Base-by-base conservation (phyloP, 2,888 invertebrate genomes). In the Parnassius smintheus region DNA sequence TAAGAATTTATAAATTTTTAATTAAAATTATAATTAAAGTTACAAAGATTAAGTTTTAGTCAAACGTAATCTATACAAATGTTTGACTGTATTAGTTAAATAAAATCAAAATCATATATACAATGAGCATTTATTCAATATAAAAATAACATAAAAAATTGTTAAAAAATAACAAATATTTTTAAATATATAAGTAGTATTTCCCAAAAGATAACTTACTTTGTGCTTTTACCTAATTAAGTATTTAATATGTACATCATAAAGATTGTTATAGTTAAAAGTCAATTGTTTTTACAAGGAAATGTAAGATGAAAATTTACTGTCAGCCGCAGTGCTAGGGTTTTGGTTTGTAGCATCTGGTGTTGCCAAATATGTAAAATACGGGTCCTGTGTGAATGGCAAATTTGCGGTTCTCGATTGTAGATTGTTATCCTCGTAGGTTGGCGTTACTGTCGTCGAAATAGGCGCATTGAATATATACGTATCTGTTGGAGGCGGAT, bases 231-330 rank as follows among this genome's bases (percentile, higher is more conserved):
- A 44, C 0, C 11, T 44, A 44, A 44, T 44, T 44, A 44, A 44
- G 11, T 44, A 44, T 44, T 44, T 44, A 11, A 44, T 44, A 57
- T 50, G 12, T 51, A 58, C 49, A 25, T 50, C 13, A 54, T 61
- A 11, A 49, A 10, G 18, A 51, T 53, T n/a, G 12, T 53, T 41
- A 22, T 42, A 8, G 50, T 35, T 56, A 9, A n/a, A 44, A 44
- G n/a, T 41, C 12, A 49, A 35, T 13, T 42, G 41, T n/a, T 42
- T 56, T 79, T 80, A 91, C 73, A 91, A 81, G 57, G 89, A 78
- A 66, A 90, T 88, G 52, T 88, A 91, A 1, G 90, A 86, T 9
- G 86, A 83, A 73, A 78, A 88, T 68, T 90, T 90, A 72, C 71
- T 85, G 22, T 75, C 71, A 45, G 82, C 66, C 41, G 83, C 58